Evolutionary conservation across 2,888 invertebrate genomes (phyloP).

Genomic region (Andrena bicolor): DNA sequence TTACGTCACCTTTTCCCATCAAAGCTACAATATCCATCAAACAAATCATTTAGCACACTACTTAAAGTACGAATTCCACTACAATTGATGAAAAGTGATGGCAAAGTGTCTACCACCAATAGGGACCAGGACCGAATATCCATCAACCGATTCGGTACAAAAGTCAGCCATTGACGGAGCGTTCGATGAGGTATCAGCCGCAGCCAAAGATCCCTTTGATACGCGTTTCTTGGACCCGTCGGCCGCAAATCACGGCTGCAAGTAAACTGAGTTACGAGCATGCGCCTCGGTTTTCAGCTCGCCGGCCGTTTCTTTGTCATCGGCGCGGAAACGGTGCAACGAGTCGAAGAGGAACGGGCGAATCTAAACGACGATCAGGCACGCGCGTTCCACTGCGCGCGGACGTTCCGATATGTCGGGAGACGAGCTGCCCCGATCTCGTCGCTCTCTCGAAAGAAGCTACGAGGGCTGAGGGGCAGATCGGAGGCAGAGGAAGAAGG

Average conservation of each 20-base stretch:
- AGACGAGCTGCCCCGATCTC: constrained; percentile 57
- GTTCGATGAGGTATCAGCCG: constrained; percentile 27
- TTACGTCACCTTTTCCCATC: too few relatives aligned
- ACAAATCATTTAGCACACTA: neutral
- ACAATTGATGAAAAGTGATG: too few relatives aligned
- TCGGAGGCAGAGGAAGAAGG: constrained; percentile 7
- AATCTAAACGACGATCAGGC: constrained; percentile 74
- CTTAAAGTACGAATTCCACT: too few relatives aligned
- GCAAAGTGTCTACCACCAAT: neutral
- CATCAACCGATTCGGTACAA: neutral
- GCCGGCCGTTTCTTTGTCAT: constrained; percentile 67
- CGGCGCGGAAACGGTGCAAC: constrained; percentile 60
- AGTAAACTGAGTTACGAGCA: constrained; percentile 72
- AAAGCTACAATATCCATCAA: too few relatives aligned
- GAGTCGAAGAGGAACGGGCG: constrained; percentile 51
- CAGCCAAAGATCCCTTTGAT: constrained; percentile 44
- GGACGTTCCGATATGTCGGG: constrained; percentile 71
- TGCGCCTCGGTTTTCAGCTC: constrained; percentile 44
- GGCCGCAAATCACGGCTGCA: constrained; percentile 68
- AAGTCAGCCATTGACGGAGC: constrained; percentile 19
- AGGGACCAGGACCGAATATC: neutral
- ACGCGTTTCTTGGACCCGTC: constrained; percentile 42
- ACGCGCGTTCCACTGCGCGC: constrained; percentile 70
- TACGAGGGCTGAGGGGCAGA: constrained; percentile 17
- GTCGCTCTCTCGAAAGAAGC: constrained; percentile 54